Evolutionary conservation across 1,140 invertebrate genomes (phyloP).

Genomic region (Stegodyphus mimosarum): DNA sequence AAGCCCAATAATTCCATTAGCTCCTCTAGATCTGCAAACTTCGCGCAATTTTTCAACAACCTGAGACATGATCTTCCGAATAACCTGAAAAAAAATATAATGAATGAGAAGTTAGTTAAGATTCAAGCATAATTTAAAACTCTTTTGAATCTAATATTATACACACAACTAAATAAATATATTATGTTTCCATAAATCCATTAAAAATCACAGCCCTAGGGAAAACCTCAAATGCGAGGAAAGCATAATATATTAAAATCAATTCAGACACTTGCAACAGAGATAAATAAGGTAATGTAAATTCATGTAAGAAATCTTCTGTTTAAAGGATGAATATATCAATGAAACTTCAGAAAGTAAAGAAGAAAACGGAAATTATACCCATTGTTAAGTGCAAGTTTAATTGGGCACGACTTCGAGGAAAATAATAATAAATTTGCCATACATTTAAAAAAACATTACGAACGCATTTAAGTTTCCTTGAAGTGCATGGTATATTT

Average conservation of each 20-base stretch:
- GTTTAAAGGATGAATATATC: too few relatives aligned
- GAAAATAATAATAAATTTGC: too few relatives aligned
- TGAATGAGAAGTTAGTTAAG: not conserved
- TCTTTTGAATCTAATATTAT: not conserved
- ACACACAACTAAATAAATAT: not conserved
- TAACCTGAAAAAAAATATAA: not conserved
- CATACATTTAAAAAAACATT: too few relatives aligned
- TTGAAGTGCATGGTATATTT: too few relatives aligned
- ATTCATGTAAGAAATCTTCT: too few relatives aligned
- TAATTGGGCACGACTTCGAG: too few relatives aligned
- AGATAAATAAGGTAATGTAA: too few relatives aligned
- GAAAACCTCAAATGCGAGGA: not conserved
- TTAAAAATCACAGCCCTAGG: not conserved
- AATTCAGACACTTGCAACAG: not conserved
- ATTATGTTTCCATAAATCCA: not conserved
- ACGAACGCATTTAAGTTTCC: too few relatives aligned
- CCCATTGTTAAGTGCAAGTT: too few relatives aligned
- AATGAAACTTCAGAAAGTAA: too few relatives aligned
- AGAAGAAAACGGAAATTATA: too few relatives aligned
- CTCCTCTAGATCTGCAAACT: conserved; percentile 84
- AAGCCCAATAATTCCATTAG: conserved; percentile 87
- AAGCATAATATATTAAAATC: not conserved
- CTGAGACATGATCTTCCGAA: conserved; percentile 69
- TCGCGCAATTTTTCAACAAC: conserved; percentile 85
- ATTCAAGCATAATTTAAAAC: not conserved